These are phyloP conservation scores for Morone saxatilis DNA, from an alignment of 2,113 vertebrate species.

Conservation along the genomic window DNA sequence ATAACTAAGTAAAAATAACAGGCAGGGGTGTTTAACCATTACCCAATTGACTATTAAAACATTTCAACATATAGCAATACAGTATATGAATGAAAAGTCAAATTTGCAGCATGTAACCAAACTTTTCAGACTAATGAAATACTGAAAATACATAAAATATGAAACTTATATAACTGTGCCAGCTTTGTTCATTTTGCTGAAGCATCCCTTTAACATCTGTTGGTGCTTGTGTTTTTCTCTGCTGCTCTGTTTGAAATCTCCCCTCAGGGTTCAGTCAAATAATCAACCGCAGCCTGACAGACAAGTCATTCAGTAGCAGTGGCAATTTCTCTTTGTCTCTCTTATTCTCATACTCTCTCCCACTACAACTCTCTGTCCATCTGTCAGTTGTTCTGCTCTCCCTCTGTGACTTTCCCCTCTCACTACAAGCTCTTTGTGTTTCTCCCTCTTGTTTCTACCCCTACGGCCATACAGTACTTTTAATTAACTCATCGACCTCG, in stretches of 20 bases:
- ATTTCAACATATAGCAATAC: not conserved
- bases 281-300: conserved; percentile 50
- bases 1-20: conserved; percentile 23
- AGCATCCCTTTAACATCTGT: conserved; percentile 13
- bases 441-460: conserved; percentile 40
- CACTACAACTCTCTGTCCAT: conserved; percentile 33
- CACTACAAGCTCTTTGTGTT: conserved; percentile 37
- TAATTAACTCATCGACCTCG: conserved; percentile 80
- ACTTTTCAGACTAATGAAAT: not conserved
- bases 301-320: conserved; percentile 38
- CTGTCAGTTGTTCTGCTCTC: conserved; percentile 47
- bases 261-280: conserved; percentile 53
- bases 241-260: conserved; percentile 34
- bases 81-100: not conserved
- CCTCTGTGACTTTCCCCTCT: conserved; percentile 40
- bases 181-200: conserved; percentile 21
- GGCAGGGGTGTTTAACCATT: not conserved
- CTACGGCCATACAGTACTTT: conserved; percentile 60
- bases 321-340: conserved; percentile 25
- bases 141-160: not conserved
- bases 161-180: not conserved
- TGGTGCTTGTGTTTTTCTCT: conserved; percentile 22
- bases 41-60: not conserved
- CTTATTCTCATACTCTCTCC: not conserved
- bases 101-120: not conserved